A percentile compares a stretch with the other conserved stretches of the same genome.
Conservation (phyloP, 2,797 vertebrate species). For the Trematomus bernacchii region DNA sequence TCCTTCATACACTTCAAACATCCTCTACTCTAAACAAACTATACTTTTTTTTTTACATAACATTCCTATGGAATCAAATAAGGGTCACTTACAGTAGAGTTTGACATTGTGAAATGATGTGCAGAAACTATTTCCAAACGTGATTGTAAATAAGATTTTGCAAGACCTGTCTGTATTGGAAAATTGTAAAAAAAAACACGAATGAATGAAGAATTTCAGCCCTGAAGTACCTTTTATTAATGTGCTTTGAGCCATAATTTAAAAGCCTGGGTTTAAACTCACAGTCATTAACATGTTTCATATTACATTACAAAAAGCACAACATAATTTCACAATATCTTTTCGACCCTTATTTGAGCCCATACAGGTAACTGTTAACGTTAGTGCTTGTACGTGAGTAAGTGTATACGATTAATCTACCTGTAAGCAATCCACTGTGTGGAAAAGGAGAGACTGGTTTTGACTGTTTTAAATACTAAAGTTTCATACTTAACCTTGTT, state of each 20-base stretch:
- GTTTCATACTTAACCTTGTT: neutral
- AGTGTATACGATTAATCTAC: too few relatives aligned
- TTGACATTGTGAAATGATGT: neutral
- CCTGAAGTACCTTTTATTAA: neutral
- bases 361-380: neutral
- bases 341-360: neutral
- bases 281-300: neutral
- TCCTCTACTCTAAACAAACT: neutral
- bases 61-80: neutral
- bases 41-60: neutral
- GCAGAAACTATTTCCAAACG: neutral
- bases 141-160: neutral
- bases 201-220: neutral
- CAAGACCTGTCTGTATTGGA: neutral
- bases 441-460: neutral
- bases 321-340: neutral
- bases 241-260: neutral
- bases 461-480: neutral
- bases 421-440: neutral
- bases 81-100: neutral
- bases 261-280: too few relatives aligned
- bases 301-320: neutral
- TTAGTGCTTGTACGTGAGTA: too few relatives aligned
- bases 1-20: conserved; percentile 4
- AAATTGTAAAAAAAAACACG: neutral